Evolutionary conservation across 2,888 invertebrate genomes (phyloP), one percentile per base, ranked within the genome.

Genomic region (Leptinotarsa rubiginosa): DNA sequence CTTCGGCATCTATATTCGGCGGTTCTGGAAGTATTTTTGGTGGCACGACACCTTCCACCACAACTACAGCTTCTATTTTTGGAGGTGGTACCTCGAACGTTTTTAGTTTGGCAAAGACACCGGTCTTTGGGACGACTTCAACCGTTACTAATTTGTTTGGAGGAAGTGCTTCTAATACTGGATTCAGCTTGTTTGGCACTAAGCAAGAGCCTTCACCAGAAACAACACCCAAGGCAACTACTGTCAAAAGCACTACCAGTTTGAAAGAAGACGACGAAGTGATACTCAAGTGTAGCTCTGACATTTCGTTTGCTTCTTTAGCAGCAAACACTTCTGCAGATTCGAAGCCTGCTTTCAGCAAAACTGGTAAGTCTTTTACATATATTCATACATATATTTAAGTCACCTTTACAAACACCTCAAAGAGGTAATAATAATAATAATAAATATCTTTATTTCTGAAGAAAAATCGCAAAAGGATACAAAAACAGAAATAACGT

Each of bases 261-360:
- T 54, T 82, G 49, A 82, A 83, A 67, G 83, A 85, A 52, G 77
- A 78, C 1, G 84, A 85, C 47, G 85, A 85, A 62, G 72, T 80
- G 7, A 79, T 87, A 54, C 81, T 87, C 20, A 86, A 87, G 68
- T 83, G 81, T 59, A 85, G 85, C 75, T 76, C 85, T 0, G 82
- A 80, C 67, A 69, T 88, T 31, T 86, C 85, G 75, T 88, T 89
- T 79, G 87, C 88, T 2, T 83, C 81, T 67, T 80, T 87, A 68
- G 88, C 88, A 3, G 84, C 86, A 22, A 80, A 79, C 3, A 75
- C 81, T 10, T 65, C 79, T 15, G 65, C 77, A 47, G 77, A 80
- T 18, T 70, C 79, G 5, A 73, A 78, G 22, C 56, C 69, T 12
- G 56, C 69, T 31, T 69, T 69, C 56, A 56, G 56, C 56, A 69